These are phyloP conservation scores for Littorina saxatilis DNA, from an alignment of 1,140 invertebrate species.

Conservation along the genomic window DNA sequence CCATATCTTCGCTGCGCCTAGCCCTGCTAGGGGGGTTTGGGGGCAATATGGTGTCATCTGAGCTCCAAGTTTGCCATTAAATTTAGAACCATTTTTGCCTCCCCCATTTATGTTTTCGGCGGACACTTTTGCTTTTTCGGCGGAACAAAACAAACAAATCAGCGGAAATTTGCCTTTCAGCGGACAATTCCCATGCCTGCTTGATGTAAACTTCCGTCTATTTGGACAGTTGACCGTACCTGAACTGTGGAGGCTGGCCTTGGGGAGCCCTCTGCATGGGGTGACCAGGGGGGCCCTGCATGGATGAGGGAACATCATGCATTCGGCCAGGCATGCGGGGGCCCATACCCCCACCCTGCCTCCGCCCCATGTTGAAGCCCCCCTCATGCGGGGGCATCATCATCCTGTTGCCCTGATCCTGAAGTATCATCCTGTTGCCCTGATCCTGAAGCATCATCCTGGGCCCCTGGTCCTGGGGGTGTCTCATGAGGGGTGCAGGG, in stretches of 20 bases:
- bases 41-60: too few species aligned
- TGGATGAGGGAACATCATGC: neutral
- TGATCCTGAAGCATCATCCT: neutral
- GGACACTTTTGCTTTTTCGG: too few species aligned
- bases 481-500: neutral
- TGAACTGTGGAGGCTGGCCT: neutral
- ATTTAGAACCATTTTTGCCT: too few species aligned
- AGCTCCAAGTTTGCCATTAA: too few species aligned
- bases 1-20: too few species aligned
- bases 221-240: too few species aligned
- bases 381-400: conserved; percentile 1
- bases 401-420: neutral
- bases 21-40: too few species aligned
- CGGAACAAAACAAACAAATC: too few species aligned
- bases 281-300: neutral
- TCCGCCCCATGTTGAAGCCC: neutral
- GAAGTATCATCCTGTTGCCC: neutral
- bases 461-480: neutral
- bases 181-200: too few species aligned
- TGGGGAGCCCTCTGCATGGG: neutral
- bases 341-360: neutral
- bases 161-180: too few species aligned
- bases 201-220: too few species aligned
- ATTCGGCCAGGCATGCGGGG: neutral
- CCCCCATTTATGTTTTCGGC: too few species aligned